These are phyloP conservation scores for Scaptomyza polygonia DNA, from an alignment of 2,888 invertebrate genomes.

Conservation along the genomic window DNA sequence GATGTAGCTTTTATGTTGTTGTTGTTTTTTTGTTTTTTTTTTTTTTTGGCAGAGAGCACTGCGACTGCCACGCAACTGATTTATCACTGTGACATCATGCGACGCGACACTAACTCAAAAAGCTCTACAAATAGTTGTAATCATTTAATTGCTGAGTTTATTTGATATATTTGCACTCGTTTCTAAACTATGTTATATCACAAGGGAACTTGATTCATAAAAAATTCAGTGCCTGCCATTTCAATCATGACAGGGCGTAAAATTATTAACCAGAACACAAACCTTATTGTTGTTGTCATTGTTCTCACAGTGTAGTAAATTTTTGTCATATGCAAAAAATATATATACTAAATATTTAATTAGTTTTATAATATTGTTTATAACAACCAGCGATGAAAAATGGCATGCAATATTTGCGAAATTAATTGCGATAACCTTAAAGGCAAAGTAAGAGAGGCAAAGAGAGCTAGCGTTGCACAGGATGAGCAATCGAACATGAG, in stretches of 20 bases:
- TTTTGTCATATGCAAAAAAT: neutral
- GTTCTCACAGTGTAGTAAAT: neutral
- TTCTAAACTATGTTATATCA: conserved; percentile 12
- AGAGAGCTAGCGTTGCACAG: conserved; percentile 2
- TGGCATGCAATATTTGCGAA: conserved; percentile 56
- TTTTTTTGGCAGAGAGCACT: conserved; percentile 10
- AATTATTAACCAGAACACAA: conserved; percentile 6
- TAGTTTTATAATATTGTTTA: conserved; percentile 42
- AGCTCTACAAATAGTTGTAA: neutral
- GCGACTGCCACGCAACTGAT: conserved; percentile 46
- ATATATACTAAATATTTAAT: conserved; percentile 26
- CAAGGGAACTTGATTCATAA: conserved; percentile 33
- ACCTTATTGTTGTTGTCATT: conserved; percentile 2
- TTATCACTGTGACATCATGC: conserved; percentile 71
- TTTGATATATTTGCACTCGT: conserved; percentile 16
- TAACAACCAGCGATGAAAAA: conserved; percentile 41
- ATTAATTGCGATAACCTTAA: conserved; percentile 70
- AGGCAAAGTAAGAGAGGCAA: conserved; percentile 20
- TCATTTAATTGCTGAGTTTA: conserved; percentile 21
- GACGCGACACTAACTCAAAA: conserved; percentile 25
- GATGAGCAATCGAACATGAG: conserved; percentile 7
- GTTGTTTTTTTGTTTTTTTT: too few relatives aligned
- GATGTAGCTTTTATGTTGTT: neutral
- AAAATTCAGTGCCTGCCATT: conserved; percentile 21
- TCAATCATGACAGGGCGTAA: conserved; percentile 56